phyloP scores from a whole-genome alignment of 2,888 invertebrate genomes.

The Tholera decimalis region DNA sequence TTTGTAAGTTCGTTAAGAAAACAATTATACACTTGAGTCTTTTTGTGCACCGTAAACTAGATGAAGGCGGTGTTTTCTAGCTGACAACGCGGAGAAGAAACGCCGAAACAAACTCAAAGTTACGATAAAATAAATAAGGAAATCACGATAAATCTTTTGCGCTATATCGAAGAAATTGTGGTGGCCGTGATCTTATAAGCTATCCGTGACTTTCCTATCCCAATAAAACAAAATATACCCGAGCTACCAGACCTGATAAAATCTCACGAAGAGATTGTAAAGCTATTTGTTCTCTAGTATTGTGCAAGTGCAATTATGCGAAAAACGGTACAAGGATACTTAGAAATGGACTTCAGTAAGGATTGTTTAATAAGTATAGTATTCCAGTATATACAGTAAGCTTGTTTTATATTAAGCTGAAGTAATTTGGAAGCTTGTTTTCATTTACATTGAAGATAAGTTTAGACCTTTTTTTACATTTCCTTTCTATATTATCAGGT shows the following conservation, averaged over 20 bases:
- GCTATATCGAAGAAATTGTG: no score
- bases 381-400: slow-evolving; percentile 38
- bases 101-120: no score
- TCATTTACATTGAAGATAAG: neutral
- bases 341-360: slow-evolving; percentile 14
- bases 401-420: slow-evolving; percentile 12
- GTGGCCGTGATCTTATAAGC: no score
- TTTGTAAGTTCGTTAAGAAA: no score
- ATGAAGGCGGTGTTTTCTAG: no score
- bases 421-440: slow-evolving; percentile 2
- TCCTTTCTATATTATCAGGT: neutral
- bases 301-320: slow-evolving; percentile 35
- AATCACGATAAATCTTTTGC: no score
- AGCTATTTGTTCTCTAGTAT: slow-evolving; percentile 30
- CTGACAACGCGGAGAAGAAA: no score
- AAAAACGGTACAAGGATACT: slow-evolving; percentile 23
- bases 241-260: slow-evolving; percentile 17
- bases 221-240: neutral
- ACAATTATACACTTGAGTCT: no score
- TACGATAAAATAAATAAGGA: no score
- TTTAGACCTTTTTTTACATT: neutral
- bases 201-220: no score
- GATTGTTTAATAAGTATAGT: slow-evolving; percentile 25
- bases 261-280: slow-evolving; percentile 32
- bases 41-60: no score